phyloP scores from a whole-genome alignment of 2,888 invertebrate genomes.

The Acronicta alni region DNA sequence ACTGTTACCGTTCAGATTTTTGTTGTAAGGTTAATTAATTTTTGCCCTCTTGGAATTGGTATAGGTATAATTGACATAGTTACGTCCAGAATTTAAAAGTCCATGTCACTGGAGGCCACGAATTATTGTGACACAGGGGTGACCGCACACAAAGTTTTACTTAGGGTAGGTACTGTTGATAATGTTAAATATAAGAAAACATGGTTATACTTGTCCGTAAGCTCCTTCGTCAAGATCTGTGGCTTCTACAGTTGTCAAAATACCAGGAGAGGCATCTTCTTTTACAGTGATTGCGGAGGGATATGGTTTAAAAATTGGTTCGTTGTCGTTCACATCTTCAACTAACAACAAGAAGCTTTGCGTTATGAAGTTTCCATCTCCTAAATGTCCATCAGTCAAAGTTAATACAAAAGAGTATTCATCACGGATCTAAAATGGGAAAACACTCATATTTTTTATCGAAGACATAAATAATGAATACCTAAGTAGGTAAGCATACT shows the following conservation, averaged over 20 bases:
- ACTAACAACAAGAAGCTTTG: conserved; percentile 96
- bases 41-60: no score
- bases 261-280: conserved; percentile 93
- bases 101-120: no score
- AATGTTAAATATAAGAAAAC: neutral
- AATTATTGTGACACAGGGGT: no score
- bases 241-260: conserved; percentile 95
- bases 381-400: conserved; percentile 95
- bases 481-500: no score
- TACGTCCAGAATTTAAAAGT: no score
- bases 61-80: no score
- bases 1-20: no score
- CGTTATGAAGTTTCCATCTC: conserved; percentile 96
- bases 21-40: no score
- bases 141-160: no score
- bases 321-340: conserved; percentile 97
- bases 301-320: conserved; percentile 95
- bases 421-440: conserved; percentile 91
- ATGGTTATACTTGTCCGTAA: conserved; percentile 93
- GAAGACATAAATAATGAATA: no score
- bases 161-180: no score
- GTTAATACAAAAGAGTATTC: conserved; percentile 97
- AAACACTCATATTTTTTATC: neutral
- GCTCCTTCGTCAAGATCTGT: conserved; percentile 97
- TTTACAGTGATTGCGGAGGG: conserved; percentile 94